Conservation (phyloP, 1,140 invertebrate genomes). For the Cylas formicarius region DNA sequence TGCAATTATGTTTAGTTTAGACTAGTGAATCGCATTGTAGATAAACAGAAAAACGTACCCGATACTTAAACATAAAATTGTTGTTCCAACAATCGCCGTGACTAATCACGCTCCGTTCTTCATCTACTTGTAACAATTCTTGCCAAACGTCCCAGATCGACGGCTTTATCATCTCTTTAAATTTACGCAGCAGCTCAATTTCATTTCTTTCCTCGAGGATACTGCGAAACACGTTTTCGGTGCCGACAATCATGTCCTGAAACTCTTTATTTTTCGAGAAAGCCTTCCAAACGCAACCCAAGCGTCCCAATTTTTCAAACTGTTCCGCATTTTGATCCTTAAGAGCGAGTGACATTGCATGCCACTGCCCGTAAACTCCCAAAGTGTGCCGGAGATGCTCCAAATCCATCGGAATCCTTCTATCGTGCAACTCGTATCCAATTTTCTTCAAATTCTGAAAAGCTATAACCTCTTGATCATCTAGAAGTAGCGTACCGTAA, state of each 20-base stretch:
- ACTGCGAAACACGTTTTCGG: neutral
- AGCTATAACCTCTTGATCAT: slow-evolving; percentile 2
- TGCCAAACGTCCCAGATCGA: slow-evolving; percentile 17
- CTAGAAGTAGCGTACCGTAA: neutral
- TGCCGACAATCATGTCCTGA: neutral
- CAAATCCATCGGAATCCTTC: slow-evolving; percentile 3
- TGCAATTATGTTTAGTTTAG: too few relatives aligned
- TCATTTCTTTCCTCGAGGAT: neutral
- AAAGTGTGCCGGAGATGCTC: slow-evolving; percentile 33
- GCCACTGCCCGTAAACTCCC: slow-evolving; percentile 45
- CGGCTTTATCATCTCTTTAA: slow-evolving; percentile 3
- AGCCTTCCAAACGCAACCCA: neutral
- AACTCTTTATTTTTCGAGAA: neutral
- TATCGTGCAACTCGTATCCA: slow-evolving; percentile 9
- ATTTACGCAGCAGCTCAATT: neutral
- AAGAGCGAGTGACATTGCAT: slow-evolving; percentile 45
- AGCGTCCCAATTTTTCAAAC: slow-evolving; percentile 6
- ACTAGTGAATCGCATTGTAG: too few relatives aligned
- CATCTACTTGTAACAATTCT: slow-evolving; percentile 8
- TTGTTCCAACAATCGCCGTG: slow-evolving; percentile 52
- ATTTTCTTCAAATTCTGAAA: slow-evolving; percentile 9
- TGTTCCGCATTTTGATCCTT: slow-evolving; percentile 36
- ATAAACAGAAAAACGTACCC: too few relatives aligned
- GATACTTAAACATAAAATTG: slow-evolving; percentile 50
- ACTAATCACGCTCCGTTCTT: slow-evolving; percentile 37